These are phyloP conservation scores for Poecilia picta DNA, from an alignment of 2,797 vertebrate species.

Conservation along the genomic window DNA sequence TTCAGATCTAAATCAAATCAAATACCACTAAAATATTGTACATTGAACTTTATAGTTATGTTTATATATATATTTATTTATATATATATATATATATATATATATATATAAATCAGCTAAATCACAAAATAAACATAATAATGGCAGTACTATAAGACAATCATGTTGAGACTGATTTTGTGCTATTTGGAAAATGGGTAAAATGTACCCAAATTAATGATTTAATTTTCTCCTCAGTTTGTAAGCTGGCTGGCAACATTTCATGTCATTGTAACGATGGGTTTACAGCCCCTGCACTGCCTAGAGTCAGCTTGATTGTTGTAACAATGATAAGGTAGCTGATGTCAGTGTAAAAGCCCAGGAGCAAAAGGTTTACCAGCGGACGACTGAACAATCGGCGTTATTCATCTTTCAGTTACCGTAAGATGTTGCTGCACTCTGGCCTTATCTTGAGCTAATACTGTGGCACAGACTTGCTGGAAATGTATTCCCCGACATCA, in stretches of 20 bases:
- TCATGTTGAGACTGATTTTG: not conserved
- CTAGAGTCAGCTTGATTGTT: not conserved
- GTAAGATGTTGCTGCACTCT: slow-evolving; percentile 3
- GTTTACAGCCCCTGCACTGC: not conserved
- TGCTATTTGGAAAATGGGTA: not conserved
- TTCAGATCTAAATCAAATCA: not conserved
- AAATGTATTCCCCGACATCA: slow-evolving; percentile 54
- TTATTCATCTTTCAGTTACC: not conserved
- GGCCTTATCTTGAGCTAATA: slow-evolving; percentile 48
- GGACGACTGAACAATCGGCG: not conserved
- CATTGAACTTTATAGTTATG: not conserved
- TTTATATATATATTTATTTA: too few relatives aligned
- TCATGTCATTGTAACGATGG: not conserved
- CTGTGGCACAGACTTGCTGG: slow-evolving; percentile 32
- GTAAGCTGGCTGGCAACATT: not conserved
- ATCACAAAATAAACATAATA: not conserved
- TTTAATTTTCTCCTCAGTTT: not conserved
- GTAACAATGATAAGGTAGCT: not conserved
- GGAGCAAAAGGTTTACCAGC: not conserved
- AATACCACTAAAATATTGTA: not conserved
- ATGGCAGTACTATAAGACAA: not conserved
- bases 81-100: not conserved
- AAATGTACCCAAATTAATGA: not conserved
- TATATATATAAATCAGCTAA: not conserved
- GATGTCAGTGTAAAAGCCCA: not conserved